These are phyloP conservation scores for Takifugu ocellatus DNA, from an alignment of 2,797 vertebrate genomes.

Conservation along the genomic window DNA sequence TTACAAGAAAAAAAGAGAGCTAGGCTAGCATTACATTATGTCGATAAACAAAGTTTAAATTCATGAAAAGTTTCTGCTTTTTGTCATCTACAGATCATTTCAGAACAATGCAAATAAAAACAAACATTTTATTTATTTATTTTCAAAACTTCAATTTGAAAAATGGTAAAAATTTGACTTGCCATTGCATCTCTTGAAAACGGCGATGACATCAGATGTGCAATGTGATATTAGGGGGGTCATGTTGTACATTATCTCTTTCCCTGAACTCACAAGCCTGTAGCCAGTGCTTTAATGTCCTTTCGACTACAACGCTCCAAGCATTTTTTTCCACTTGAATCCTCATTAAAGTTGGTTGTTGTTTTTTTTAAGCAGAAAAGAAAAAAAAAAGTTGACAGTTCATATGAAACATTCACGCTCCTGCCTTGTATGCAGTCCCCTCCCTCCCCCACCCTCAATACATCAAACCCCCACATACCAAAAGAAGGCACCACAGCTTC, in stretches of 20 bases:
- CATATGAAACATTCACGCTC: conserved; percentile 75
- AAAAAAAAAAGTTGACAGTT: conserved; percentile 46
- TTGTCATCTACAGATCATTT: conserved; percentile 51
- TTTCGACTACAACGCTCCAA: conserved; percentile 39
- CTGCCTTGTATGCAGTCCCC: conserved; percentile 44
- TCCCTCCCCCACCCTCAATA: conserved; percentile 33
- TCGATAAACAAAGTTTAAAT: conserved; percentile 26
- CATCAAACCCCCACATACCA: conserved; percentile 73
- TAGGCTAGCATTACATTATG: conserved; percentile 30
- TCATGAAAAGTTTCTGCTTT: conserved; percentile 12
- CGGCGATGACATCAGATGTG: conserved; percentile 37
- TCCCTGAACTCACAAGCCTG: conserved; percentile 51
- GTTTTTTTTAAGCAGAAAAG: conserved; percentile 16
- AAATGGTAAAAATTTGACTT: conserved; percentile 12
- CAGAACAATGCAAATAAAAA: conserved; percentile 46
- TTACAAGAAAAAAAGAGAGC: conserved; percentile 53
- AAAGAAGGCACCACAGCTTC: conserved; percentile 92
- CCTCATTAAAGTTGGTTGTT: conserved; percentile 7
- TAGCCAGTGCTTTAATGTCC: conserved; percentile 45
- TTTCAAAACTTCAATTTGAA: not conserved
- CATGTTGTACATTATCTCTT: conserved; percentile 37
- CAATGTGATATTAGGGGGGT: conserved; percentile 34
- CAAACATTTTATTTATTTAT: not conserved
- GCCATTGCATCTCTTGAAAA: conserved; percentile 36
- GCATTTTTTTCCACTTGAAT: conserved; percentile 41